phyloP scores from a whole-genome alignment of 2,113 vertebrate genomes.

The Struthio camelus region DNA sequence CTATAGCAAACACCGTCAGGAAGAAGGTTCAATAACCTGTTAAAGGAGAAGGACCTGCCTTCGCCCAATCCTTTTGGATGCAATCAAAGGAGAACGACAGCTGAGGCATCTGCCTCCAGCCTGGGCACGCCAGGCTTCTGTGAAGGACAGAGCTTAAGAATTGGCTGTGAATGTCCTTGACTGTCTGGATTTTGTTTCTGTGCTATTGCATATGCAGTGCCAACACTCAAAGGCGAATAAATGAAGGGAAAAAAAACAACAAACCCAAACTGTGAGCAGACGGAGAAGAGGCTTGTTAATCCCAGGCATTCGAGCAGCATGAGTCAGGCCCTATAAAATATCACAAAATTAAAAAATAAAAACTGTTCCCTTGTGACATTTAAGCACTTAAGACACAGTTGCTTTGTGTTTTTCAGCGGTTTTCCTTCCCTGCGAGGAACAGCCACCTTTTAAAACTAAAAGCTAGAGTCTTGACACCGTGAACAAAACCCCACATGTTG shows the following conservation, averaged over 20 bases:
- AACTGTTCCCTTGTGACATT: rapidly evolving
- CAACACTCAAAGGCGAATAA: neutral
- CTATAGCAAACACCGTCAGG: neutral
- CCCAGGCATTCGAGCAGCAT: neutral
- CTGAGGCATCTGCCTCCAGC: neutral
- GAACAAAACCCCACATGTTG: neutral
- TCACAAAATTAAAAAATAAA: neutral
- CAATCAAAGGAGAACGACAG: neutral
- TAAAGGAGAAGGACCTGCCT: neutral
- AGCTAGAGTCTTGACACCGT: neutral
- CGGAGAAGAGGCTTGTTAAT: neutral
- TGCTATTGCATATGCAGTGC: rapidly evolving
- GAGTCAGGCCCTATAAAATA: neutral
- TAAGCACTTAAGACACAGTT: rapidly evolving
- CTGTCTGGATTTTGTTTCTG: neutral
- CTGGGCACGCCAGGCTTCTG: neutral
- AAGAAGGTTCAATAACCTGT: neutral
- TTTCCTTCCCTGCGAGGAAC: neutral
- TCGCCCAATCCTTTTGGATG: neutral
- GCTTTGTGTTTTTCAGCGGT: neutral
- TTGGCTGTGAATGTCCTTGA: neutral
- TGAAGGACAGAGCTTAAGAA: neutral
- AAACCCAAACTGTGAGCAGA: neutral
- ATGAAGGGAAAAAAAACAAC: neutral
- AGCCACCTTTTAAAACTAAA: neutral